Evolutionary conservation across 2,797 vertebrate genomes (phyloP), one percentile per base, ranked within the genome.

Genomic region (Sparidentex hasta): DNA sequence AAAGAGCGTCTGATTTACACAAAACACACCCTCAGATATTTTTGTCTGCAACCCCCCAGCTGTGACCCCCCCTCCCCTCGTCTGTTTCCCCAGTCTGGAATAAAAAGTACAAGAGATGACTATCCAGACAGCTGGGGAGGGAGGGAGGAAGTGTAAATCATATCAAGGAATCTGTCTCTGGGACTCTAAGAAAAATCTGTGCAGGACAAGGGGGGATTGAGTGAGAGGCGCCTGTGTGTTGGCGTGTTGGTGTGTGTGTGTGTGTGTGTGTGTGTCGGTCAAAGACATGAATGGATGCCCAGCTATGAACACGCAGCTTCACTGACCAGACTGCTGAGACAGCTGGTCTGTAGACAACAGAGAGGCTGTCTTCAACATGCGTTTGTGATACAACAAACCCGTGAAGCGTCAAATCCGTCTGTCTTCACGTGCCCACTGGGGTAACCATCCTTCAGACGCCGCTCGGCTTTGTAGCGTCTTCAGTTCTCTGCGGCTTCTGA

Each of bases 1-100:
- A 55, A 12, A 65, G 73, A 73, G 58, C 5, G 3, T 43, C 68
- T 88, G 85, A 94, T 94, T 93, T 92, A 93, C 86, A 80, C 78
- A 79, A 73, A 87, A 89, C 79, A 71, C 78, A 76, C 85, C 66
- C 77, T 62, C 59, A 71, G 41, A 61, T 76, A 81, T 63, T 73
- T 69, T 48, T 81, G 47, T 71, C 74, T 69, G 51, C 65, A 20
- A 1, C 44, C 43, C 51, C 14, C 46, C 38, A 65, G 61, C 59
- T 44, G 41, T 27, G 8, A 6, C 38, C 54, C 38, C 29, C 29
- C 21, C 16, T 2, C 41, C 54, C 38, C 12, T 27, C 51, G 1
- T 33, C 51, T 59, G 41, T 43, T 43, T 38, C 43, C 25, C 20
- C n/a, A 2, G 12, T 70, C 54, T 76, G 77, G 61, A 63, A 54